Evolutionary conservation across 2,113 vertebrate species (phyloP).

Genomic region (Myiagra hebetior): DNA sequence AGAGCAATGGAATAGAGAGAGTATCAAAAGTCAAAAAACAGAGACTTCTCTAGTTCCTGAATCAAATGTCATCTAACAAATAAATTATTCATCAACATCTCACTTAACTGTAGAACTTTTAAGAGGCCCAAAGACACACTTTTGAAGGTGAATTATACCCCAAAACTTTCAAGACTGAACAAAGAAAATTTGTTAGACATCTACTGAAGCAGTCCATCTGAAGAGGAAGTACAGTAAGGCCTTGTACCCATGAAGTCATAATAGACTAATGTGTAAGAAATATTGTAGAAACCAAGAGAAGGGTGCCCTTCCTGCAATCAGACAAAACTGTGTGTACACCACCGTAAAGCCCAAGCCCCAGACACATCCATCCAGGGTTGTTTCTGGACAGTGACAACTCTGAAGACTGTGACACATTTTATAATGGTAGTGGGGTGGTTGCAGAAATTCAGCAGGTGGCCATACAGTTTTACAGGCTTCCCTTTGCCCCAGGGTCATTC

Average conservation of each 20-base stretch:
- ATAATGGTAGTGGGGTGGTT: rapidly evolving
- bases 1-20: neutral
- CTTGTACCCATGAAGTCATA: neutral
- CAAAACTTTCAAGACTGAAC: neutral
- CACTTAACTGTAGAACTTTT: neutral
- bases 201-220: neutral
- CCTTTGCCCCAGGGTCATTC: rapidly evolving
- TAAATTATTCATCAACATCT: neutral
- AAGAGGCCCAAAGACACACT: neutral
- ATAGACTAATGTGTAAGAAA: neutral
- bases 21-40: neutral
- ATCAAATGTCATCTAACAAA: neutral
- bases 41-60: neutral
- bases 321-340: neutral
- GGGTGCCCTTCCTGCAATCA: neutral
- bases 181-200: neutral
- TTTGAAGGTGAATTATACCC: neutral
- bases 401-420: neutral
- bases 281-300: neutral
- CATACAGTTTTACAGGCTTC: neutral
- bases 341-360: neutral
- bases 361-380: neutral
- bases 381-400: neutral
- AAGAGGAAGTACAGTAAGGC: neutral
- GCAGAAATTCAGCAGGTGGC: neutral